Conservation (phyloP, 2,113 vertebrate species). For the Mesoclemmys tuberculata region DNA sequence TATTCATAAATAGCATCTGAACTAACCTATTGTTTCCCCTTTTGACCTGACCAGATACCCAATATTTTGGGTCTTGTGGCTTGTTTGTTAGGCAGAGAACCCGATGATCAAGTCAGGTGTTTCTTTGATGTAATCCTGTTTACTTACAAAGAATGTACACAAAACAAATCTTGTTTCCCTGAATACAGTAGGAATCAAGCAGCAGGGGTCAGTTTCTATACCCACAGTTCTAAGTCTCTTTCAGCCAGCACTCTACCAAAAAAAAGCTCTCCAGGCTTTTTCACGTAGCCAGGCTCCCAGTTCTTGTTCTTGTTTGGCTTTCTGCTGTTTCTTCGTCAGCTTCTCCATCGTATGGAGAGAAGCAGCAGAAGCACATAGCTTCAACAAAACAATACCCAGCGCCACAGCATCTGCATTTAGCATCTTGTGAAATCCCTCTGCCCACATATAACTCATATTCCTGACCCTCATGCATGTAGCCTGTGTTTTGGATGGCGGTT, state of each 20-base stretch:
- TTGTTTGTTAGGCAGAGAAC: not conserved
- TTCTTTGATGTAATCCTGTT: not conserved
- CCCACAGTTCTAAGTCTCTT: not conserved
- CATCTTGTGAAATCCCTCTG: not conserved
- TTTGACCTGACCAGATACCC: not conserved
- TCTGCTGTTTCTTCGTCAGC: not conserved
- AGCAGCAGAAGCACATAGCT: not conserved
- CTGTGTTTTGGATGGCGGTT: not conserved
- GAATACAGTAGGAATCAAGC: not conserved
- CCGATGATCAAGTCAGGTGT: not conserved
- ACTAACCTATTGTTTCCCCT: not conserved
- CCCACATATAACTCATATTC: not conserved
- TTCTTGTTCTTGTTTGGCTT: not conserved
- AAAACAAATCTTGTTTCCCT: not conserved
- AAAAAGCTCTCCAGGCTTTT: not conserved
- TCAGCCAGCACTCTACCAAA: not conserved
- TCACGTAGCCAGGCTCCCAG: not conserved
- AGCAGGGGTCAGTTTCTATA: not conserved
- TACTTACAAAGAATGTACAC: not conserved
- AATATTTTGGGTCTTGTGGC: not conserved
- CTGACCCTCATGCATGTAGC: not conserved
- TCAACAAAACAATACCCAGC: not conserved
- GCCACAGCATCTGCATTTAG: not conserved
- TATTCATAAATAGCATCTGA: not conserved
- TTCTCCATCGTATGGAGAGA: conserved; percentile 7